Conservation (phyloP, 1,140 invertebrate genomes). For the Globodera ellingtonae region DNA sequence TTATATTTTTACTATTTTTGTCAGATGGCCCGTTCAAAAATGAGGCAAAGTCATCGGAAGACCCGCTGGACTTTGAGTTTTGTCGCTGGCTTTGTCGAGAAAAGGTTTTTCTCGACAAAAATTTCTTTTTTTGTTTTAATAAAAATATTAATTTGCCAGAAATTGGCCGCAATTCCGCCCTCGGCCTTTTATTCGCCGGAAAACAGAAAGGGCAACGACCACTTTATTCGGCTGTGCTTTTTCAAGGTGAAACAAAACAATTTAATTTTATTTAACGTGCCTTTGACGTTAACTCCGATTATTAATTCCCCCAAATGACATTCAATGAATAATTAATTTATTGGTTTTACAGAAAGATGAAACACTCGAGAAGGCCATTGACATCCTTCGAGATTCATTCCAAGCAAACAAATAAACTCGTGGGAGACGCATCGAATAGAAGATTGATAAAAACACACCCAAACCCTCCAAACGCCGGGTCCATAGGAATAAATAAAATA, state of each 20-base stretch:
- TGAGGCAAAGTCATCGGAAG: slow-evolving; percentile 45
- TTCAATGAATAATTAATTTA: background rate
- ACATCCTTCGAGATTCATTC: slow-evolving; percentile 32
- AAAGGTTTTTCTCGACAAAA: slow-evolving; percentile 67
- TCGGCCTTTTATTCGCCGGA: slow-evolving; percentile 84
- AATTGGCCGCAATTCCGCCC: slow-evolving; percentile 88
- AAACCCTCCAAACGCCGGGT: background rate
- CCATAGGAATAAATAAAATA: background rate
- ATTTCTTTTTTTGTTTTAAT: background rate
- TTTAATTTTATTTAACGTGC: background rate
- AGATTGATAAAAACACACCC: background rate
- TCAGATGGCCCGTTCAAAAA: slow-evolving; percentile 50
- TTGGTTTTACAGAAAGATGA: slow-evolving; percentile 25
- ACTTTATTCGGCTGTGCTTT: slow-evolving; percentile 86
- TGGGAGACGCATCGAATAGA: background rate
- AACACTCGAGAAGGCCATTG: slow-evolving; percentile 33
- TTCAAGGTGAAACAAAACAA: slow-evolving; percentile 76
- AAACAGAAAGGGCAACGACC: slow-evolving; percentile 82
- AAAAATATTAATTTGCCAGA: slow-evolving; percentile 65
- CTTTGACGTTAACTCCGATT: too few relatives aligned
- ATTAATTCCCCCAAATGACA: too few relatives aligned
- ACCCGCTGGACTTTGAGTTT: slow-evolving; percentile 82
- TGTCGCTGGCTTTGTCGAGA: slow-evolving; percentile 92
- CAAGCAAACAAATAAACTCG: background rate
- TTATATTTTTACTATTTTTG: background rate